Percentiles rank a stretch among this genome's conserved stretches.
phyloP scores from a whole-genome alignment of 2,797 vertebrate genomes.

The Poliocrania exsul region DNA sequence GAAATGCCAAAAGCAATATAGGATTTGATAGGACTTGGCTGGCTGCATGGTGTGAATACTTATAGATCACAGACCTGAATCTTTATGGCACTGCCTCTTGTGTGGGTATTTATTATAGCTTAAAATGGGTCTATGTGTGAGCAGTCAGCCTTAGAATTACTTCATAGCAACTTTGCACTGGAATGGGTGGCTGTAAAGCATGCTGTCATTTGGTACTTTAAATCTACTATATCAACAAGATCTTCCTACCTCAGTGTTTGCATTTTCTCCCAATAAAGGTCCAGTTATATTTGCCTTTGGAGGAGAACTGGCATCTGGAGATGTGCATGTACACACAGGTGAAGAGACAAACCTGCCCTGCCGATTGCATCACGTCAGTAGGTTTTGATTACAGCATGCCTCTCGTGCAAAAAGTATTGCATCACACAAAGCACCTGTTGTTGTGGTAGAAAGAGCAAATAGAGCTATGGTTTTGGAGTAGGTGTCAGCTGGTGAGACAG shows the following conservation, averaged over 20 bases:
- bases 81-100: background rate
- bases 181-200: background rate
- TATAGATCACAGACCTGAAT: background rate
- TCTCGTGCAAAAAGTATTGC: background rate
- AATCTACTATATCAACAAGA: background rate
- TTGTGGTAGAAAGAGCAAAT: background rate
- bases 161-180: background rate
- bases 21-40: slow-evolving; percentile 26
- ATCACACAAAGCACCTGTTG: background rate
- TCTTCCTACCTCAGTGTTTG: background rate
- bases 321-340: background rate
- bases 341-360: background rate
- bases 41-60: background rate
- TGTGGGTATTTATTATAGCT: background rate
- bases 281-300: background rate
- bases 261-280: background rate
- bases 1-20: slow-evolving; percentile 27
- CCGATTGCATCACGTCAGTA: background rate
- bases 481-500: background rate
- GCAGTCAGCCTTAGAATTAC: background rate
- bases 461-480: background rate
- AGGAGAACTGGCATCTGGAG: background rate
- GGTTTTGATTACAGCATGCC: background rate
- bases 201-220: background rate
- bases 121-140: background rate